Evolutionary conservation across 2,797 vertebrate genomes (phyloP).

Genomic region (Otus scops): DNA sequence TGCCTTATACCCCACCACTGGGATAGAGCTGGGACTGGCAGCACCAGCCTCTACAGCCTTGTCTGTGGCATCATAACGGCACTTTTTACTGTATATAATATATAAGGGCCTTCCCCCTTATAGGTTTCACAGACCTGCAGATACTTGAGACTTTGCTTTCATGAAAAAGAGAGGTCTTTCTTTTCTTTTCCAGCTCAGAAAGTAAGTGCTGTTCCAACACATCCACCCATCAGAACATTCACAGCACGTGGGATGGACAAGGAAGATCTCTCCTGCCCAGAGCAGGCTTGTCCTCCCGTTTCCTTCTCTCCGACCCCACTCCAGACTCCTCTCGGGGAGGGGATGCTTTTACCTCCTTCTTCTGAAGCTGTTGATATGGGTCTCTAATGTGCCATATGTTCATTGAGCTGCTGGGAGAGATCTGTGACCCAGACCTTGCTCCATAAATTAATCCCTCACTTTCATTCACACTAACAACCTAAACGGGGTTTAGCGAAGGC

Average conservation of each 20-base stretch:
- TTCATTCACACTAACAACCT: neutral
- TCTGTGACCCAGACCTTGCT: neutral
- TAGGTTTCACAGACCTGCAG: neutral
- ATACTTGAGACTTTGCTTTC: neutral
- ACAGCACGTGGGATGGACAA: neutral
- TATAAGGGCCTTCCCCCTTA: neutral
- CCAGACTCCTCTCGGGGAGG: neutral
- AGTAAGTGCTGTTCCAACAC: neutral
- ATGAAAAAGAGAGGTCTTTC: accelerated
- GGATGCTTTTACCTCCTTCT: neutral
- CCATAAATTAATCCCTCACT: slow-evolving; percentile 5
- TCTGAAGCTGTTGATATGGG: neutral
- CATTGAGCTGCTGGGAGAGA: neutral
- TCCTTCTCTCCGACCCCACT: neutral
- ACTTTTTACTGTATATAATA: neutral
- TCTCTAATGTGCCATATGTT: neutral
- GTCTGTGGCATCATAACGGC: accelerated
- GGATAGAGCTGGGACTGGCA: neutral
- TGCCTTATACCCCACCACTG: neutral
- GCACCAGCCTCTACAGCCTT: neutral
- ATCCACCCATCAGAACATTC: neutral
- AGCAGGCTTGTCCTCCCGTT: neutral
- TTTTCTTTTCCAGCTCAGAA: neutral
- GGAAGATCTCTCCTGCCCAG: neutral
- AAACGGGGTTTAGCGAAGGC: neutral